Base-by-base conservation (phyloP, 1,140 invertebrate species). In the Tetragnatha versicolor region DNA sequence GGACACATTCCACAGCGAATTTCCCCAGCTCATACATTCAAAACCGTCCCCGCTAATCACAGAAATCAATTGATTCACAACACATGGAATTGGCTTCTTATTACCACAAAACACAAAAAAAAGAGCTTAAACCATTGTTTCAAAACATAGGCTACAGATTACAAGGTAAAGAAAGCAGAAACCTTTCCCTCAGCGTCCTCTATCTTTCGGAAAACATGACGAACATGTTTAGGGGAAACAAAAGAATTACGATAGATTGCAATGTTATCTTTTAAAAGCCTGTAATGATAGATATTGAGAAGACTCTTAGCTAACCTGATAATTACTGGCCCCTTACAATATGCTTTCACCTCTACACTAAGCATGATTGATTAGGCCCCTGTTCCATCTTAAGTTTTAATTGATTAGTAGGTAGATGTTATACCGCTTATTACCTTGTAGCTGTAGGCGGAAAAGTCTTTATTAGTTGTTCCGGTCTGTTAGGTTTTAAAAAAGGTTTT, bases 331-430 rank as follows among this genome's bases (percentile, higher is more conserved):
- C 63, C n/a, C 49, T 66, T 29, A 47, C 63, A 49, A 31, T 49
- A 25, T 27, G 2, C 33, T 29, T 49, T 66, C 63, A 47, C 63
- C 63, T 47, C 39, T 27, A 47, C 63, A 27, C 42, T 66, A 66
- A 66, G 63, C 63, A 66, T 66, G 63, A 66, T 66, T 66, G 63
- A 66, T 66, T 66, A 47, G 25, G 31, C 63, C n/a, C 25, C 22
- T 49, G 25, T 66, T 66, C 49, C 63, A 66, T 66, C 42, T 47
- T 66, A 22, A 31, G 39, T 29, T 47, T 27, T 66, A 66, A 66
- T 66, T 66, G 63, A 66, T 66, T 66, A 42, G 35, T 66, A 66
- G 25, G 49, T 47, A 42, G n/a, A 17, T 14, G 27, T n/a, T n/a
- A 31, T 47, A 45, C 20, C 37, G 63, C 63, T 66, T 66, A 66